phyloP scores from a whole-genome alignment of 2,888 invertebrate species.

The Pristionchus maxplancki region DNA sequence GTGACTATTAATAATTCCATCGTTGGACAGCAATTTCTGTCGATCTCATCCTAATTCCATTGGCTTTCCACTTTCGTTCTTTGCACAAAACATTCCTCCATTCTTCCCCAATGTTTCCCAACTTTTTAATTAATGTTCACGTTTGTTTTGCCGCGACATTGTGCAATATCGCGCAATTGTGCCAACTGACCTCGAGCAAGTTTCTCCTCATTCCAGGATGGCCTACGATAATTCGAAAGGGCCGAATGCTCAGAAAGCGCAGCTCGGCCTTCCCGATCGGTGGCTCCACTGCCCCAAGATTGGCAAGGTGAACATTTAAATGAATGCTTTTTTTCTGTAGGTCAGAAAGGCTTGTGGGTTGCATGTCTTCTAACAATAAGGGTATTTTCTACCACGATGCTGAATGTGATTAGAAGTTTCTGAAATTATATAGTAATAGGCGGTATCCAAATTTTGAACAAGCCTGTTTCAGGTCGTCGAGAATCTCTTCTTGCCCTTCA shows the following conservation, averaged over 20 bases:
- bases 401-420: too few species aligned
- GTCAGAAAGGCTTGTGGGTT: background rate
- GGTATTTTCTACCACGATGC: too few species aligned
- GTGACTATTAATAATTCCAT: too few species aligned
- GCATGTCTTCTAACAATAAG: too few species aligned
- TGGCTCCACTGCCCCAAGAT: conserved; percentile 81
- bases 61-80: too few species aligned
- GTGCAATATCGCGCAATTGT: conserved; percentile 12
- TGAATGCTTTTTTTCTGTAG: background rate
- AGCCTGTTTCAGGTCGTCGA: conserved; percentile 77
- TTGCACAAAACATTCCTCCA: too few species aligned
- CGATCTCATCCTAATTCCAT: too few species aligned
- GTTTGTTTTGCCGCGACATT: background rate
- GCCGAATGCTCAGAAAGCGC: conserved; percentile 66
- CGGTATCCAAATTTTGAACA: too few species aligned
- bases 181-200: background rate
- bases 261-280: conserved; percentile 78
- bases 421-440: too few species aligned
- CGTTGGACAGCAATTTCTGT: too few species aligned
- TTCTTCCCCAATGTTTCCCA: too few species aligned
- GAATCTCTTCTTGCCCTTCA: conserved; percentile 92
- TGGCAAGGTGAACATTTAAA: conserved; percentile 77
- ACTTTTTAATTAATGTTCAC: background rate
- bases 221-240: conserved; percentile 52
- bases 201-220: background rate